Evolutionary conservation across 2,113 vertebrate genomes (phyloP).

Genomic region (Pseudolaguvia tuberculata): DNA sequence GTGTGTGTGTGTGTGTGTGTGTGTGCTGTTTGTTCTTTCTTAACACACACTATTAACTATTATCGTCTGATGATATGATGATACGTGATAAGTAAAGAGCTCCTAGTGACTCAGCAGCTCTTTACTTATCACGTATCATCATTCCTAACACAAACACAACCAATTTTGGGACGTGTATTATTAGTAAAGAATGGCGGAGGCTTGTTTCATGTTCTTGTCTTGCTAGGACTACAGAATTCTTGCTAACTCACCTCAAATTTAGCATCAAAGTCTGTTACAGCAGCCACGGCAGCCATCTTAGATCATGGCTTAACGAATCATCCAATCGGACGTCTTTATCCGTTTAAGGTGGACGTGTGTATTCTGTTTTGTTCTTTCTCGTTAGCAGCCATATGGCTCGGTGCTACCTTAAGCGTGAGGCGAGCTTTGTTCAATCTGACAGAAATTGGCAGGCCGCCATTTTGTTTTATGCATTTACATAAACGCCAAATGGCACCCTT

Average conservation of each 20-base stretch:
- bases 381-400: not conserved
- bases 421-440: slow-evolving; percentile 47
- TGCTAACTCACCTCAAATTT: slow-evolving; percentile 25
- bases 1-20: too few species aligned
- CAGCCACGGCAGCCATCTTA: slow-evolving; percentile 37
- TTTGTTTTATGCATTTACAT: slow-evolving; percentile 52
- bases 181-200: not conserved
- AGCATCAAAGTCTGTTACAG: slow-evolving; percentile 31
- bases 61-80: too few species aligned
- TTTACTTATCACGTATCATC: not conserved
- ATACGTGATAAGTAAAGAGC: too few species aligned
- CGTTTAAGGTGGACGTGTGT: slow-evolving; percentile 42
- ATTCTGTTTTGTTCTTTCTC: not conserved
- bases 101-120: slow-evolving; percentile 10
- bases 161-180: not conserved
- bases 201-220: not conserved
- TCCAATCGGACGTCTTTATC: slow-evolving; percentile 34
- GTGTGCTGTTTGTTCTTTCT: not conserved
- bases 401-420: slow-evolving; percentile 43
- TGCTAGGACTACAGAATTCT: not conserved
- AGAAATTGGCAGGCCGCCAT: slow-evolving; percentile 56
- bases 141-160: not conserved
- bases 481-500: slow-evolving; percentile 51
- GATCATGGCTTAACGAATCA: slow-evolving; percentile 42
- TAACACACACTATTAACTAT: not conserved